Conservation (phyloP, 2,113 vertebrate genomes). For the Willisornis vidua region DNA sequence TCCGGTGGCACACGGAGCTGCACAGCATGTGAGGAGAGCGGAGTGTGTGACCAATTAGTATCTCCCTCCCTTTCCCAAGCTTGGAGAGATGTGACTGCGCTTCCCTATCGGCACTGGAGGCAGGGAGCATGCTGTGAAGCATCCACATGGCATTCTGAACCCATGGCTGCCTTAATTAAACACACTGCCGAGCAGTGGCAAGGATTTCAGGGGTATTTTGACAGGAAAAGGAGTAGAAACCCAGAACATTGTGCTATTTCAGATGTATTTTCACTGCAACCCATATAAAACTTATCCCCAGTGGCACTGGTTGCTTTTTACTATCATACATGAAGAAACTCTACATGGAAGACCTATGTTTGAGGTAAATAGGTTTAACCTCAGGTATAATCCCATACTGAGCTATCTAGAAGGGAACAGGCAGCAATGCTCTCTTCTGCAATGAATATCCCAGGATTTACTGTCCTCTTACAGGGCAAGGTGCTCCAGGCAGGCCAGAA, state of each 20-base stretch:
- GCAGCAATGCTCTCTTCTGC: neutral
- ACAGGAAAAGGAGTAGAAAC: conserved; percentile 49
- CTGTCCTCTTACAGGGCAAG: neutral
- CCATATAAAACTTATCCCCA: conserved; percentile 9
- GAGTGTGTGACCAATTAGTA: conserved; percentile 42
- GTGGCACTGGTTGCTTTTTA: conserved; percentile 28
- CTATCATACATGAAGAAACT: neutral
- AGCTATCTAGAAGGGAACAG: neutral
- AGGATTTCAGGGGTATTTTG: conserved; percentile 48
- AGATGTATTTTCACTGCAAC: conserved; percentile 50
- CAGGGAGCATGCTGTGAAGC: conserved; percentile 7
- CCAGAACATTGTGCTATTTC: conserved; percentile 34
- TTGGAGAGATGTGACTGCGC: neutral
- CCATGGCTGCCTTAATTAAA: conserved; percentile 64
- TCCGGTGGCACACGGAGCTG: neutral
- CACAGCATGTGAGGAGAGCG: neutral
- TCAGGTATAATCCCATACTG: neutral
- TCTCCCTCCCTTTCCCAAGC: conserved; percentile 9
- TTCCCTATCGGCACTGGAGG: neutral
- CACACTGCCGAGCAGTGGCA: neutral
- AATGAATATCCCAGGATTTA: neutral
- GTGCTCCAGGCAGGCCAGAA: neutral
- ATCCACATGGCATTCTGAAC: neutral
- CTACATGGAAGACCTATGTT: accelerated
- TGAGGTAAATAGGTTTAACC: neutral